phyloP scores from a whole-genome alignment of 2,113 vertebrate genomes.

The Notothenia rossii region DNA sequence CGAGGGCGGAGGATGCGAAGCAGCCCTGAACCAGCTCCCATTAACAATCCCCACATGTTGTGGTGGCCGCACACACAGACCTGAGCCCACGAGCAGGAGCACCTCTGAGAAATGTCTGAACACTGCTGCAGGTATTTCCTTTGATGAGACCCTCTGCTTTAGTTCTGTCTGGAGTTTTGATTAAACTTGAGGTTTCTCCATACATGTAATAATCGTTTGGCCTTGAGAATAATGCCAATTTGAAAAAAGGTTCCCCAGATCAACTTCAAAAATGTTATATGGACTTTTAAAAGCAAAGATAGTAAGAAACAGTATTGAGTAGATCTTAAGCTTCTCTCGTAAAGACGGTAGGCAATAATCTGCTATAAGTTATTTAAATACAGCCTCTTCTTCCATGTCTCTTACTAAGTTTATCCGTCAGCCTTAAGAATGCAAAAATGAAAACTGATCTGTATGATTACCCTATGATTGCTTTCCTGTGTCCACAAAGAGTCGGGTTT shows the following conservation, averaged over 20 bases:
- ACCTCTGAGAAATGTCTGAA: slow-evolving; percentile 19
- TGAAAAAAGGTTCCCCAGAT: neutral
- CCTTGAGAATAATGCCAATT: neutral
- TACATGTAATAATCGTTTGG: neutral
- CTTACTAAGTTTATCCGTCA: slow-evolving; percentile 18
- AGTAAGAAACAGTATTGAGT: slow-evolving; percentile 21
- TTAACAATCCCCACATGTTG: slow-evolving; percentile 78
- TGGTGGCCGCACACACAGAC: slow-evolving; percentile 63
- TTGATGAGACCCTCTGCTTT: slow-evolving; percentile 8
- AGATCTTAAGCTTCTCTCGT: slow-evolving; percentile 1
- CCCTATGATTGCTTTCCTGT: slow-evolving; percentile 54
- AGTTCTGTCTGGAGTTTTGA: neutral
- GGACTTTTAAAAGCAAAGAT: neutral
- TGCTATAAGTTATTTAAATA: slow-evolving; percentile 38
- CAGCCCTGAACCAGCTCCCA: slow-evolving; percentile 61
- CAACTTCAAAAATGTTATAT: neutral
- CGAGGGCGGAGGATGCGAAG: slow-evolving; percentile 64
- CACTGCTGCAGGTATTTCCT: slow-evolving; percentile 7
- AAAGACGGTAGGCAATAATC: slow-evolving; percentile 1
- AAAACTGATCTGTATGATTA: slow-evolving; percentile 52
- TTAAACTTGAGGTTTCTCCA: neutral
- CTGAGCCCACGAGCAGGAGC: slow-evolving; percentile 23
- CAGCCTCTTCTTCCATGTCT: neutral
- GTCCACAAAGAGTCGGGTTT: slow-evolving; percentile 31
- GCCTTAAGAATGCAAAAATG: slow-evolving; percentile 35